Base-by-base conservation (phyloP, 1,140 invertebrate genomes). In the Drosophila navojoa region DNA sequence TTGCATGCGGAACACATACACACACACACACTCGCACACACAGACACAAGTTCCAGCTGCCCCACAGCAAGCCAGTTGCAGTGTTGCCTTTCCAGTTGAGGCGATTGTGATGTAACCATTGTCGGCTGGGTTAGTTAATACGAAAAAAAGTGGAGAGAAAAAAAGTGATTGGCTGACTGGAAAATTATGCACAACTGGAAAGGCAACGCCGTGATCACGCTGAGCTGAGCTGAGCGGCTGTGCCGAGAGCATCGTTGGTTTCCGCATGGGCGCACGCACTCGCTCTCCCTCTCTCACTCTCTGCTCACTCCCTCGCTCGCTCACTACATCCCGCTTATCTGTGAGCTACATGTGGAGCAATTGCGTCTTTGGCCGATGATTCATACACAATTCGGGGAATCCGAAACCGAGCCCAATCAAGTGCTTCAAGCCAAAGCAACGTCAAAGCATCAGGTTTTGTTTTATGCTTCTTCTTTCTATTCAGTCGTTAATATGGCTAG, bases 341-440 rank as follows among this genome's bases (percentile, higher is more conserved):
- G 40, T 42, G 47, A 32, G 29, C 50, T 32, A 62, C 49, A 74
- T 49, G 69, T 76, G 35, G 71, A 45, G 64, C 71, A 64, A 76
- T 72, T 68, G 64, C 45, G 32, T 19, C 42, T 50, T 52, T 42
- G 38, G 54, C 5, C 22, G 64, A 71, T 87, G 82, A 87, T 69
- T 87, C 82, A 87, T 71, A 9, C 16, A 10, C 38, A 57, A 66
- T 87, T 87, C 79, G 84, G 82, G 82, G 82, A 89, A 89, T 82
- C 71, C 59, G 57, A 80, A 77, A 81, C 68, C 71, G 70, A 69
- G 62, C 42, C 62, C 63, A 78, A 81, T 67, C 79, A 87, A 86
- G 67, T 87, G 81, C 79, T 60, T 55, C 53, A 54, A 77, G 71
- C 50, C 57, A 35, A 64, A 57, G 67, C 67, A 81, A 78, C 78